phyloP scores from a whole-genome alignment of 2,888 invertebrate species.

The Pammene aurita region DNA sequence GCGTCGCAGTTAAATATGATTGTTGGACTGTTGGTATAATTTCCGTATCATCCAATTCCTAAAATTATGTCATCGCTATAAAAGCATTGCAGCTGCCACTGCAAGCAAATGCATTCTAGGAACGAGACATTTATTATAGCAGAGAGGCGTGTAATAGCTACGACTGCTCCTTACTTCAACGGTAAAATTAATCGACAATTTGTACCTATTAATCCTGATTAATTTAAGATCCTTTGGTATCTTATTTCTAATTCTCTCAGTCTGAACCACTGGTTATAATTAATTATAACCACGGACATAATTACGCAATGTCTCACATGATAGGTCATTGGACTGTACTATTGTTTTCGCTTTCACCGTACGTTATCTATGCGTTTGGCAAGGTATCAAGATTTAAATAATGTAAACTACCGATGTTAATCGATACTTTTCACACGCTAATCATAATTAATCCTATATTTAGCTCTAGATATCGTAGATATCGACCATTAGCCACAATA shows the following conservation, averaged over 20 bases:
- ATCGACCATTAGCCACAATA: background rate
- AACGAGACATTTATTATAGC: slow-evolving; percentile 23
- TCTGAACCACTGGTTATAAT: slow-evolving; percentile 5
- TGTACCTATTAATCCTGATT: slow-evolving; percentile 21
- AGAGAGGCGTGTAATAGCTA: slow-evolving; percentile 17
- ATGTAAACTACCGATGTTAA: slow-evolving; percentile 21
- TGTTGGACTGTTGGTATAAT: slow-evolving; percentile 15
- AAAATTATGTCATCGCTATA: slow-evolving; percentile 33
- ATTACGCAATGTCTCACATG: slow-evolving; percentile 35
- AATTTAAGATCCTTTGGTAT: slow-evolving; percentile 8
- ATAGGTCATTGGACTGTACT: slow-evolving; percentile 47
- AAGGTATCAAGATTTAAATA: slow-evolving; percentile 58
- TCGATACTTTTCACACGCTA: slow-evolving; percentile 20
- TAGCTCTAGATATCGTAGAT: background rate
- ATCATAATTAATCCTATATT: slow-evolving; percentile 17
- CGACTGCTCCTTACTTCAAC: background rate
- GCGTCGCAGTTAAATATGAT: slow-evolving; percentile 22
- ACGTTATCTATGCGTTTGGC: slow-evolving; percentile 55
- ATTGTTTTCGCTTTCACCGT: slow-evolving; percentile 47
- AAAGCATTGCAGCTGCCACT: slow-evolving; percentile 33
- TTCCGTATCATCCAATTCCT: slow-evolving; percentile 37
- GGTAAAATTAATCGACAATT: slow-evolving; percentile 22
- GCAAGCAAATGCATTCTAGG: slow-evolving; percentile 35
- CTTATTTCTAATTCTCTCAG: slow-evolving; percentile 6
- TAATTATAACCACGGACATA: slow-evolving; percentile 24